A percentile compares a stretch with the other conserved stretches of the same genome.
Conservation (phyloP, 1,140 invertebrate species). For the Thaumatotibia leucotreta region DNA sequence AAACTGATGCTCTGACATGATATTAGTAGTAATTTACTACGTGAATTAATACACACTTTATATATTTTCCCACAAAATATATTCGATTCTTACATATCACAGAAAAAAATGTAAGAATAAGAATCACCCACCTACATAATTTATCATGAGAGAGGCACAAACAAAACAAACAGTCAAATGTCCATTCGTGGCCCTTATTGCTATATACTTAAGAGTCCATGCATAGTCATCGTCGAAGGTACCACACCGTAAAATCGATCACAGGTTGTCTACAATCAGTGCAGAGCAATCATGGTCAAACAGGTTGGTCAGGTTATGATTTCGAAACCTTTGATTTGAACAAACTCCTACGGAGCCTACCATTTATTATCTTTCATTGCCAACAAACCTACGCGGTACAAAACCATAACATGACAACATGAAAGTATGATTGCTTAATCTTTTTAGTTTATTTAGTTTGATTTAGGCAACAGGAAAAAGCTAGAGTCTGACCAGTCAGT, state of each 20-base stretch:
- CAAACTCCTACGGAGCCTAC: background rate
- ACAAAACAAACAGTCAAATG: no score
- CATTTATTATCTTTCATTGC: background rate
- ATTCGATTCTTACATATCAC: no score
- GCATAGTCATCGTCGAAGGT: no score
- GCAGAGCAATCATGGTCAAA: background rate
- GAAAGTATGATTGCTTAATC: background rate
- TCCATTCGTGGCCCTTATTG: no score
- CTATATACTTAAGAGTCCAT: no score
- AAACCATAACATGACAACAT: background rate
- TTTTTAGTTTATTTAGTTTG: background rate
- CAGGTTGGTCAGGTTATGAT: background rate
- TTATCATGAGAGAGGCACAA: background rate
- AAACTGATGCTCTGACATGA: no score
- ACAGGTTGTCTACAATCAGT: background rate
- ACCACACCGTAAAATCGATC: background rate
- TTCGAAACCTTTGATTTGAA: background rate
- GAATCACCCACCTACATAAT: no score
- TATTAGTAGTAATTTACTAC: no score
- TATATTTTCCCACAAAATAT: no score
- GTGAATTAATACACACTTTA: no score
- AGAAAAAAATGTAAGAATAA: no score
- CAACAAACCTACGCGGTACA: background rate
- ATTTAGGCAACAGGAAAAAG: background rate
- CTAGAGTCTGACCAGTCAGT: no score